Evolutionary conservation across 1,140 invertebrate species (phyloP), one percentile per base, ranked within the genome.

Genomic region (Bombus superbus): DNA sequence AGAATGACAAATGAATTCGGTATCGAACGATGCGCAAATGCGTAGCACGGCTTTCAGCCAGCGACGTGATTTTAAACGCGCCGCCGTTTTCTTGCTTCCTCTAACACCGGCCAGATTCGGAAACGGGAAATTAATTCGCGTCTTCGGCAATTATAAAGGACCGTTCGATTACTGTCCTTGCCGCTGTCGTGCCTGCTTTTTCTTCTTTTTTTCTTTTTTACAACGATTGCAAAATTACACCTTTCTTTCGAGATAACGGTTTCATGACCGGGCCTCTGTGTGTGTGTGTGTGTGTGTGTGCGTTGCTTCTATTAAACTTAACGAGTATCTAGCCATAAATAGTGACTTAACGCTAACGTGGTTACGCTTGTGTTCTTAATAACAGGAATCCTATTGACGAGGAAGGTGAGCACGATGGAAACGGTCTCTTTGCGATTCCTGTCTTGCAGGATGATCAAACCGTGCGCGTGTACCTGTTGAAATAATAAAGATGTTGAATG

Each of bases 1-100:
- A 79, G 91, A 88, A 92, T 91, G 82, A 76, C 77, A 81, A 91
- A 90, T 88, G 68, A 85, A 88, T 89, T 86, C n/a, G 76, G 81
- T 73, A 83, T 69, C 44, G 79, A 72, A 32, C 44, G 79, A 81
- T 40, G 82, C 40, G 82, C 68, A 57, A 89, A 89, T 85, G 84
- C 78, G 81, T 74, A 28, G 75, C 83, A 59, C 59, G 75, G 35
- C 62, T 84, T 62, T 73, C 73, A 25, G n/a, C n/a, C 59, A 59
- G 68, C 22, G 40, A 81, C 78, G 79, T 85, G 84, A 81, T 81
- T 85, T 75, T 75, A 69, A 85, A 81, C 64, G 69, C 9, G 35
- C 59, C 83, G 71, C 64, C 83, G 71, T 81, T 88, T 86, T 85
- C 83, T 85, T 79, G 69, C 79, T 85, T 62, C 78, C 44, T 75